Evolutionary conservation across 2,113 vertebrate species (phyloP), one percentile per base, ranked within the genome.

Genomic region (Nerophis ophidion): DNA sequence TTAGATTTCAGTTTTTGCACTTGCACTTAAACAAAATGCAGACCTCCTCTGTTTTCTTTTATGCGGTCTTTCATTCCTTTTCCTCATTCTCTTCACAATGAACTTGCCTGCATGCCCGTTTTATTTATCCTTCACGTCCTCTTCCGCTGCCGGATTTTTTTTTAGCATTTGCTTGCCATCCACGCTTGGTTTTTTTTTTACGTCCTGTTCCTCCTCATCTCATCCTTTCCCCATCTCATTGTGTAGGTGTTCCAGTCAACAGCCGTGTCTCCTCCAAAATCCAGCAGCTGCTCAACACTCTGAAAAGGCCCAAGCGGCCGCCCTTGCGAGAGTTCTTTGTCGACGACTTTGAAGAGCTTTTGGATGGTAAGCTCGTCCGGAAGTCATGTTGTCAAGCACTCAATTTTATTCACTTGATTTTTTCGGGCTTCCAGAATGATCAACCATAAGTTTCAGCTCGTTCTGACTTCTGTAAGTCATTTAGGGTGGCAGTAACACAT

Each of bases 251-350:
- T 61, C 94, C 96, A 5, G 94, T 96, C 79, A 95, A 90, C 85
- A 96, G 95, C 86, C 92, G 96, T 63, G 96, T 98, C 68, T 98
- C 96, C 61, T 97, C 95, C 68, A 98, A 96, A 87, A 98, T 98
- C 86, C 96, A 98, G 83, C 96, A 98, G 86, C 92, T 98, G 65
- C 91, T 98, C 11, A 96, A 98, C 75, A 98, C 96, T 12, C 88
- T 98, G 84, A 97, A 96, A 89, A 91, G 93, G 78, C 95, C 96
- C 4, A 98, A 98, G 81, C 93, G 95, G 10, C 95, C 93, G 1
- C 95, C 96, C 0, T 75, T 98, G 76, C 90, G 92, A 70, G 96
- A 98, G 64, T 98, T 98, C 88, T 98, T 98, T 57, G 88, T 98
- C 65, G 96, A 98, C 45, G 96, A 98, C 83, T 94, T 93, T 68